Conservation (phyloP, 2,113 vertebrate genomes). For the Phylloscopus trochiloides region DNA sequence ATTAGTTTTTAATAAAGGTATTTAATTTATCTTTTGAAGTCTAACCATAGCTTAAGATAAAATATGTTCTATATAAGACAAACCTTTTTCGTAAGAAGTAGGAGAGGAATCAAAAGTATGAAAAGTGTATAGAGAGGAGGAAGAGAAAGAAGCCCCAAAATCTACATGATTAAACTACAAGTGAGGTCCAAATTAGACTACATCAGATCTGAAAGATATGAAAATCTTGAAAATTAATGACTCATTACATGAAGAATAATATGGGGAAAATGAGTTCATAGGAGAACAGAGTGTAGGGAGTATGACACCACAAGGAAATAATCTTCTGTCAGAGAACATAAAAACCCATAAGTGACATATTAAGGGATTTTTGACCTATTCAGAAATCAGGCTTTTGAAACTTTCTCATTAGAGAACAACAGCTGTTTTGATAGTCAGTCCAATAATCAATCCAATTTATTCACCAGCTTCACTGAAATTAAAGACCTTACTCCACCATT, state of each 20-base stretch:
- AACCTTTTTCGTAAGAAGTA: background rate
- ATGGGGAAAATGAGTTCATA: background rate
- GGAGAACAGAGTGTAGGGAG: fast-evolving
- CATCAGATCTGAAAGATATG: background rate
- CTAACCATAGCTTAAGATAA: background rate
- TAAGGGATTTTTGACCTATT: background rate
- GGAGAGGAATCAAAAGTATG: background rate
- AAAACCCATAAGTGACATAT: background rate
- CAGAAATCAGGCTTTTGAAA: background rate
- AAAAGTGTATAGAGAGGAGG: background rate
- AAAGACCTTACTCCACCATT: background rate
- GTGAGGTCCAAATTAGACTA: background rate
- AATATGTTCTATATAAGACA: background rate
- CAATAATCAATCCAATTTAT: background rate
- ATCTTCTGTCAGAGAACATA: background rate
- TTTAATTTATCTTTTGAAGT: background rate
- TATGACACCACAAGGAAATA: background rate
- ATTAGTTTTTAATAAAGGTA: background rate
- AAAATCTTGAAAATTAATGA: background rate
- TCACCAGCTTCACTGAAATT: background rate
- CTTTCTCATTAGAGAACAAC: background rate
- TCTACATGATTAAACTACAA: background rate
- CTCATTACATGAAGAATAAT: background rate
- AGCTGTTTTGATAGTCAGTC: background rate
- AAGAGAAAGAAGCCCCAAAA: background rate